These are phyloP conservation scores for Emydoidea blandingii DNA, from an alignment of 2,797 vertebrate species.

Conservation along the genomic window DNA sequence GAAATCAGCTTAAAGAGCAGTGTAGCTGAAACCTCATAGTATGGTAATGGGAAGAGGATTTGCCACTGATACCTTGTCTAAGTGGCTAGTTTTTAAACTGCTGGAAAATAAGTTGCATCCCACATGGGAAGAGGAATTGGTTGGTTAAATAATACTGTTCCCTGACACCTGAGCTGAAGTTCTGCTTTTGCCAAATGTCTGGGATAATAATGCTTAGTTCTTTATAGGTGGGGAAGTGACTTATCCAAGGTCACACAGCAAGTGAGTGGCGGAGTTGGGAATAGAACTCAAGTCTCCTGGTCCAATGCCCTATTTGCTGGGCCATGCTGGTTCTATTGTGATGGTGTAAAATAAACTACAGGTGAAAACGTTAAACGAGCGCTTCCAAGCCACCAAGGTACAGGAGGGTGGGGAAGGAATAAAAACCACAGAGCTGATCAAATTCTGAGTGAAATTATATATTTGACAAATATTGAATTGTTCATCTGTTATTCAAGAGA, in stretches of 20 bases:
- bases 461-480: not conserved
- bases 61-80: too few species aligned
- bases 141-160: too few species aligned
- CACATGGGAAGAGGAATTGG: too few species aligned
- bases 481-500: not conserved
- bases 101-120: too few species aligned
- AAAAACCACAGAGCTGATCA: not conserved
- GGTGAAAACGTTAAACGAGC: not conserved
- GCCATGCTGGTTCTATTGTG: accelerated
- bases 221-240: not conserved
- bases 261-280: not conserved
- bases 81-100: too few species aligned
- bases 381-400: not conserved
- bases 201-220: not conserved
- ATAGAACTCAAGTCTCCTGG: not conserved
- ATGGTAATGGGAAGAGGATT: too few species aligned
- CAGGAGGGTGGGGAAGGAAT: too few species aligned
- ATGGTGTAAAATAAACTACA: not conserved
- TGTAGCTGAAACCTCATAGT: too few species aligned
- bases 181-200: not conserved
- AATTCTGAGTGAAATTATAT: accelerated
- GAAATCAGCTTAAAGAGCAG: too few species aligned
- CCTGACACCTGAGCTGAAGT: not conserved
- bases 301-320: accelerated
- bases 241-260: not conserved